Evolutionary conservation across 35 echinoderm and acorn worm genomes (phyloP).

Genomic region (Amphiura filiformis): DNA sequence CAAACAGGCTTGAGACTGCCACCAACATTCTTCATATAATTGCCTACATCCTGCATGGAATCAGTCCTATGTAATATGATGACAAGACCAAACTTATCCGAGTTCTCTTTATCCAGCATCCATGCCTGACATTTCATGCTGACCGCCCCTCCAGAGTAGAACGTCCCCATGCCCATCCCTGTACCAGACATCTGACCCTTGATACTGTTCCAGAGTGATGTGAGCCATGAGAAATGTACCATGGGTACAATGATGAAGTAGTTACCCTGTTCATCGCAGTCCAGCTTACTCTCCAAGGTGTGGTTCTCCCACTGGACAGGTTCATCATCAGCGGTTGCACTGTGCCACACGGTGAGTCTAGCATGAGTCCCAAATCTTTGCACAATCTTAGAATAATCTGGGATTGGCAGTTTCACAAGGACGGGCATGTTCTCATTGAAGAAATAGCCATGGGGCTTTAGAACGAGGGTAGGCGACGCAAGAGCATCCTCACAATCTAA

Average conservation of each 20-base stretch:
- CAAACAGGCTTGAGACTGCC: constrained; percentile 90
- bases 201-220: constrained; percentile 71
- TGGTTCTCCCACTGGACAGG: constrained; percentile 61
- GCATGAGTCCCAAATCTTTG: constrained; percentile 74
- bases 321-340: constrained; percentile 68
- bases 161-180: constrained; percentile 45
- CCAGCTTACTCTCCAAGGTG: constrained; percentile 38
- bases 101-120: constrained; percentile 83
- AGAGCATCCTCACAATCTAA: constrained; percentile 49
- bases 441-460: constrained; percentile 82
- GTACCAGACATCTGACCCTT: constrained; percentile 31
- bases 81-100: constrained; percentile 89
- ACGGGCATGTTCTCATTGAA: constrained; percentile 68
- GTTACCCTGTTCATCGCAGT: constrained; percentile 48
- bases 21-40: constrained; percentile 84
- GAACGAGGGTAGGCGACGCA: constrained; percentile 62
- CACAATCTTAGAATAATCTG: constrained; percentile 67
- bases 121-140: constrained; percentile 94
- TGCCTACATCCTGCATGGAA: constrained; percentile 83
- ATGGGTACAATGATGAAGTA: constrained; percentile 64
- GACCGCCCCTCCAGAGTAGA: constrained; percentile 60
- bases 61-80: constrained; percentile 86
- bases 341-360: constrained; percentile 81
- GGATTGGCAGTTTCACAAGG: constrained; percentile 68
- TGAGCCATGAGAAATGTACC: constrained; percentile 82